phyloP scores from a whole-genome alignment of 2,113 vertebrate genomes.

The Silurus glanis region DNA sequence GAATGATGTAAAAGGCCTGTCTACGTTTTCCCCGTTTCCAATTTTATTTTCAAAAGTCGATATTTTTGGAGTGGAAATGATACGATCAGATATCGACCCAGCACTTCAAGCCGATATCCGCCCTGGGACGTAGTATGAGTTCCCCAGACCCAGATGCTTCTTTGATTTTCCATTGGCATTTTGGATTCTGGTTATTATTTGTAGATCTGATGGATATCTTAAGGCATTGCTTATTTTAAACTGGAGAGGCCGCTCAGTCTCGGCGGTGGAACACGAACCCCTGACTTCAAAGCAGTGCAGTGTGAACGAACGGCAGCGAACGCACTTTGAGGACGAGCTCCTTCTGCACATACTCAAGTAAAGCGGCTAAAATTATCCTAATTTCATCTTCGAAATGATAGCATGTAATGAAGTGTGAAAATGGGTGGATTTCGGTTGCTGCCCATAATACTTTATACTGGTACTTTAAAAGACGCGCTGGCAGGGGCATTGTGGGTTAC shows the following conservation, averaged over 20 bases:
- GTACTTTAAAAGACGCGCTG: not conserved
- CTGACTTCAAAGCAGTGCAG: slow-evolving; percentile 17
- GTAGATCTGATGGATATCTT: slow-evolving; percentile 6
- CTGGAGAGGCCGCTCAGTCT: not conserved
- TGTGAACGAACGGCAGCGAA: not conserved
- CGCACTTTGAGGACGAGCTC: not conserved
- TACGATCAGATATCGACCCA: not conserved
- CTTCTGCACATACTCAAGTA: not conserved
- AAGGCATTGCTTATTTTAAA: slow-evolving; percentile 1
- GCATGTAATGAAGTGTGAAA: not conserved
- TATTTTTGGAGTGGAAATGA: not conserved
- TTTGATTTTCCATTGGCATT: not conserved
- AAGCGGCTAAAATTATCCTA: not conserved
- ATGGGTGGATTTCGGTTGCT: not conserved
- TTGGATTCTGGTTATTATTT: slow-evolving; percentile 9
- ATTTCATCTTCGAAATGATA: slow-evolving; percentile 19
- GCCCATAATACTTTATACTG: not conserved
- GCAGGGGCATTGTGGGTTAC: not conserved
- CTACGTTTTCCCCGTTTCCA: not conserved
- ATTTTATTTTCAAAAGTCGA: not conserved
- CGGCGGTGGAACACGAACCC: slow-evolving; percentile 11
- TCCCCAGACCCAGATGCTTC: not conserved
- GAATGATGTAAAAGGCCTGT: not conserved
- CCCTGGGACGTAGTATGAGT: not conserved
- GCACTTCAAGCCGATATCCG: slow-evolving; percentile 1